Evolutionary conservation across 2,888 invertebrate species (phyloP).

Genomic region (Leucoptera coffeella): DNA sequence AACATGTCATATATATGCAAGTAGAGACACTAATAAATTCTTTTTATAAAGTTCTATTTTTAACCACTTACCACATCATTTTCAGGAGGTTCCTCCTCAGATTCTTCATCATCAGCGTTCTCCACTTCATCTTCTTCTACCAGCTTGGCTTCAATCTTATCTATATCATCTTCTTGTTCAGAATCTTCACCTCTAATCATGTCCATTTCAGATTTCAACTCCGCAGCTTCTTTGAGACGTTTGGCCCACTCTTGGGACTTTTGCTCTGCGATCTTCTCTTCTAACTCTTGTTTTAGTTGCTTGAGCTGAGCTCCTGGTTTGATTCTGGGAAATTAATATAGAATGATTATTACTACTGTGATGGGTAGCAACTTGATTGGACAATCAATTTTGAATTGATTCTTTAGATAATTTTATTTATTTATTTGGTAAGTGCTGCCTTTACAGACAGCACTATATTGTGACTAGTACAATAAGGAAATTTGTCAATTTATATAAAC

Average conservation of each 20-base stretch:
- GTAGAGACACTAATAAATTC: no score
- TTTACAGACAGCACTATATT: no score
- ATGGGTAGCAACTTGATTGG: no score
- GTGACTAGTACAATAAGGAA: no score
- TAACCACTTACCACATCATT: slow-evolving; percentile 22
- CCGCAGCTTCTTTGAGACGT: slow-evolving; percentile 46
- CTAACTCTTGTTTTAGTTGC: slow-evolving; percentile 65
- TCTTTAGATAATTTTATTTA: no score
- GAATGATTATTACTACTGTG: no score
- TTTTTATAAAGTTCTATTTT: no score
- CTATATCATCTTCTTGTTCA: slow-evolving; percentile 30
- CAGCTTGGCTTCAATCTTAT: slow-evolving; percentile 29
- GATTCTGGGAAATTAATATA: slow-evolving; percentile 25
- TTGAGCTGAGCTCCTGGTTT: slow-evolving; percentile 66
- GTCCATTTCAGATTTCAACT: slow-evolving; percentile 30
- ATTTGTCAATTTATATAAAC: no score
- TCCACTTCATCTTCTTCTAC: slow-evolving; percentile 17
- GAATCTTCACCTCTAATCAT: slow-evolving; percentile 12
- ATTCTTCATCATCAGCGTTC: slow-evolving; percentile 36
- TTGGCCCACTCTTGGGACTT: slow-evolving; percentile 65
- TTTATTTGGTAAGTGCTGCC: no score
- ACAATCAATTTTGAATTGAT: no score
- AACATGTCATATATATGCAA: no score
- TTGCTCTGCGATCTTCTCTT: slow-evolving; percentile 63
- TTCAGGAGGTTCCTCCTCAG: slow-evolving; percentile 39